These are phyloP conservation scores for Lottia gigantea DNA, from an alignment of 2,888 invertebrate species.

Conservation along the genomic window DNA sequence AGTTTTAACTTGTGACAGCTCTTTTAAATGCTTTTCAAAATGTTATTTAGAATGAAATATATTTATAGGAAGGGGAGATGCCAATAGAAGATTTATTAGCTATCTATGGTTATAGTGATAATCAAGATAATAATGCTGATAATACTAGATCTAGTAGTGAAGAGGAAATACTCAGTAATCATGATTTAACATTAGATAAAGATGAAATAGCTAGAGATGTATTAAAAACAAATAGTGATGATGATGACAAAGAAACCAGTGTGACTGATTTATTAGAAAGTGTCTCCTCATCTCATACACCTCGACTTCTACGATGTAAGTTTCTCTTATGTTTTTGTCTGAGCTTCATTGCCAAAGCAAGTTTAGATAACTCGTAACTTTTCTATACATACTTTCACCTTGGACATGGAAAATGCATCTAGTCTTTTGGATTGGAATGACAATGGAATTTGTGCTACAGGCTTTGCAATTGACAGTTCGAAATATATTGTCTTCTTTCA, in stretches of 20 bases:
- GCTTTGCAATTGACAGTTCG: too few species aligned
- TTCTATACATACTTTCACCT: too few species aligned
- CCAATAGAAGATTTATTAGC: conserved; percentile 92
- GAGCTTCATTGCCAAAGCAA: too few species aligned
- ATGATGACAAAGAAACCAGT: conserved; percentile 64
- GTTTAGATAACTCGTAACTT: too few species aligned
- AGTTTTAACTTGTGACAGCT: too few species aligned
- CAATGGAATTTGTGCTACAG: too few species aligned
- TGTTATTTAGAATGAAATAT: too few species aligned
- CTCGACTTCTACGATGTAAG: conserved; percentile 75
- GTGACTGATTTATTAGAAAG: conserved; percentile 63
- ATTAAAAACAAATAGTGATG: conserved; percentile 59
- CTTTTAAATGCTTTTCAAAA: too few species aligned
- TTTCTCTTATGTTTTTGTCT: conserved; percentile 46
- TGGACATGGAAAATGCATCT: too few species aligned
- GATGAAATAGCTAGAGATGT: conserved; percentile 67
- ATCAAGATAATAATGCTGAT: conserved; percentile 23
- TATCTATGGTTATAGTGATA: conserved; percentile 74
- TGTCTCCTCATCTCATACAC: conserved; percentile 65
- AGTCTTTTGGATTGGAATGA: too few species aligned
- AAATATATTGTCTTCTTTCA: too few species aligned
- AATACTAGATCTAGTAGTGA: conserved; percentile 59
- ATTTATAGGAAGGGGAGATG: conserved; percentile 88
- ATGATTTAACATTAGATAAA: conserved; percentile 68
- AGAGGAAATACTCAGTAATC: conserved; percentile 68